Conservation (phyloP, 2,113 vertebrate species). For the Calidris pygmaea region DNA sequence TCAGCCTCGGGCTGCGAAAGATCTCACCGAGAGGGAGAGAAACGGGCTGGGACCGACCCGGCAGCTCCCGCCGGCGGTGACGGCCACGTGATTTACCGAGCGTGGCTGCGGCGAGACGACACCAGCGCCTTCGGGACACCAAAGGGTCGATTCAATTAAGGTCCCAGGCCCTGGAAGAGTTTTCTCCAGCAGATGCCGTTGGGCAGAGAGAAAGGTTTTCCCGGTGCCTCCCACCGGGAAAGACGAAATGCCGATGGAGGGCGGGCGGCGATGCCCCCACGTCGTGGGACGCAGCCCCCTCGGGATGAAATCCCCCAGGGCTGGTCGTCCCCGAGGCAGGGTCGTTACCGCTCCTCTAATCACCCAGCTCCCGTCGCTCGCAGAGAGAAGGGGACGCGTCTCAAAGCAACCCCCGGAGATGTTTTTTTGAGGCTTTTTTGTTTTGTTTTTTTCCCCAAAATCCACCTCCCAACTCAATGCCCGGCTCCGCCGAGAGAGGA, state of each 20-base stretch:
- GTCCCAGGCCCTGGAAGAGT: background rate
- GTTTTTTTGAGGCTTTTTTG: background rate
- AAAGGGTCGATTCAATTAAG: background rate
- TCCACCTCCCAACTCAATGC: background rate
- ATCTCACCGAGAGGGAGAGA: rapidly evolving
- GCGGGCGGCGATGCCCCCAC: background rate
- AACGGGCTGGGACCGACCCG: background rate
- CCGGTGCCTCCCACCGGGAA: background rate
- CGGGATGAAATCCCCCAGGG: background rate
- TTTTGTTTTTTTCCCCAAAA: background rate
- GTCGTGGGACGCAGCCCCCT: background rate
- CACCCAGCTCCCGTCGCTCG: background rate
- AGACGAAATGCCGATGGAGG: background rate
- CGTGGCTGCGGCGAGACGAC: background rate
- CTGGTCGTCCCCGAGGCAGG: background rate
- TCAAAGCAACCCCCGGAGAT: background rate
- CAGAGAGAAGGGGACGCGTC: background rate
- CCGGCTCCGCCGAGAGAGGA: background rate
- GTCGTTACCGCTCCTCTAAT: background rate
- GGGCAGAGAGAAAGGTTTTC: background rate
- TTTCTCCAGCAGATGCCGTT: background rate
- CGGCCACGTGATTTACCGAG: background rate
- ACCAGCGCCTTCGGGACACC: background rate
- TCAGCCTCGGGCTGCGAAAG: background rate
- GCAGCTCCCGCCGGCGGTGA: background rate